Percentiles rank a stretch among this genome's conserved stretches.
These are phyloP conservation scores for Xestobium rufovillosum DNA, from an alignment of 2,888 invertebrate species.

Conservation along the genomic window DNA sequence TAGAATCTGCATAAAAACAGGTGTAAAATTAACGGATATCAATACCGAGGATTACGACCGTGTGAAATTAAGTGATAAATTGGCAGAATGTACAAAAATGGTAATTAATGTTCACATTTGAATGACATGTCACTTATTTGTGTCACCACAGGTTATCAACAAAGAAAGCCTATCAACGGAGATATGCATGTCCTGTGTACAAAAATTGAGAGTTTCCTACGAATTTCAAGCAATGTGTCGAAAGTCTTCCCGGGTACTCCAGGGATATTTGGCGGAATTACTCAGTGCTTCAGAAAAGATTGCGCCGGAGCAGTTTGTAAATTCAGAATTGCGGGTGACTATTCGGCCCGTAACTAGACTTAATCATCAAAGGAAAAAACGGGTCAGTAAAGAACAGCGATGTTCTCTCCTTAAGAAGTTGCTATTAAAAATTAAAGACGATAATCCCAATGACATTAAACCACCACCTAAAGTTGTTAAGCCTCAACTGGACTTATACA, in stretches of 20 bases:
- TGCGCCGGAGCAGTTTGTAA: constrained; percentile 28
- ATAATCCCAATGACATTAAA: constrained; percentile 7
- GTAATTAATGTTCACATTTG: constrained; percentile 31
- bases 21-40: constrained; percentile 35
- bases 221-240: constrained; percentile 40
- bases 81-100: constrained; percentile 39
- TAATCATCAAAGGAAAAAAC: constrained; percentile 23
- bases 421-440: constrained; percentile 24
- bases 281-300: constrained; percentile 28
- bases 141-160: constrained; percentile 35
- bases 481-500: constrained; percentile 7
- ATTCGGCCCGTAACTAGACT: constrained; percentile 27
- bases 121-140: constrained; percentile 13
- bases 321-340: constrained; percentile 33
- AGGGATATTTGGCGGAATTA: constrained; percentile 36
- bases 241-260: constrained; percentile 36
- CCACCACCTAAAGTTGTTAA: constrained; percentile 2
- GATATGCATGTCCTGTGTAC: constrained; percentile 38
- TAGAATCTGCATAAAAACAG: constrained; percentile 38
- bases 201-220: constrained; percentile 38
- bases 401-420: constrained; percentile 38
- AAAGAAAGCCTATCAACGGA: constrained; percentile 36
- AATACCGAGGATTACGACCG: constrained; percentile 36
- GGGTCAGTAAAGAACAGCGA: constrained; percentile 39
- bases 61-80: constrained; percentile 39